These are phyloP conservation scores for Tipula unca DNA, from an alignment of 2,888 invertebrate species.

Conservation along the genomic window DNA sequence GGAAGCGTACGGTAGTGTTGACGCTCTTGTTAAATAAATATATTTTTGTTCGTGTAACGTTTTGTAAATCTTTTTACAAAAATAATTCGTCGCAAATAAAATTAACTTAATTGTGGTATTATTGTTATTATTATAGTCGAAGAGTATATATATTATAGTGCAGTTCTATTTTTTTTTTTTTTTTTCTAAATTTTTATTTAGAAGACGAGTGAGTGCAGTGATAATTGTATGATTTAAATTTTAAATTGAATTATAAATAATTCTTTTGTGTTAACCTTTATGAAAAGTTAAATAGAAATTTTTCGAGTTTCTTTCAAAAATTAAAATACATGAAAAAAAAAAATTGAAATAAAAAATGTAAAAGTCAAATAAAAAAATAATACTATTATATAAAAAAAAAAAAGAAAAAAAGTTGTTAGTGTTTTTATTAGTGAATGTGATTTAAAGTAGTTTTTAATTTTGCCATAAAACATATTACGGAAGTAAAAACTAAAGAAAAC, in stretches of 20 bases:
- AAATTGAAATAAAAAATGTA: not conserved
- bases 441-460: not conserved
- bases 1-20: not conserved
- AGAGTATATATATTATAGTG: too few relatives aligned
- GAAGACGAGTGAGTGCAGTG: not conserved
- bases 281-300: not conserved
- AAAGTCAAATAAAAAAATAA: not conserved
- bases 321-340: not conserved
- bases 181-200: not conserved
- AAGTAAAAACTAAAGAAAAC: not conserved
- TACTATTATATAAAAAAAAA: not conserved
- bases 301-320: not conserved
- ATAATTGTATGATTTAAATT: not conserved
- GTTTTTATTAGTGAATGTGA: slow-evolving; percentile 1
- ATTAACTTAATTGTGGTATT: not conserved
- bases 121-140: too few relatives aligned
- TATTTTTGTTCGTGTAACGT: not conserved
- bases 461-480: not conserved
- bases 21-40: not conserved
- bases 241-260: not conserved
- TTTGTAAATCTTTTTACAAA: not conserved
- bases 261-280: not conserved
- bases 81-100: not conserved
- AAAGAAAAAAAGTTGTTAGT: not conserved
- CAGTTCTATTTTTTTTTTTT: not conserved